Percentiles rank a stretch among this genome's conserved stretches.
These are phyloP conservation scores for Psittacus erithacus DNA, from an alignment of 2,113 vertebrate genomes.

Conservation along the genomic window DNA sequence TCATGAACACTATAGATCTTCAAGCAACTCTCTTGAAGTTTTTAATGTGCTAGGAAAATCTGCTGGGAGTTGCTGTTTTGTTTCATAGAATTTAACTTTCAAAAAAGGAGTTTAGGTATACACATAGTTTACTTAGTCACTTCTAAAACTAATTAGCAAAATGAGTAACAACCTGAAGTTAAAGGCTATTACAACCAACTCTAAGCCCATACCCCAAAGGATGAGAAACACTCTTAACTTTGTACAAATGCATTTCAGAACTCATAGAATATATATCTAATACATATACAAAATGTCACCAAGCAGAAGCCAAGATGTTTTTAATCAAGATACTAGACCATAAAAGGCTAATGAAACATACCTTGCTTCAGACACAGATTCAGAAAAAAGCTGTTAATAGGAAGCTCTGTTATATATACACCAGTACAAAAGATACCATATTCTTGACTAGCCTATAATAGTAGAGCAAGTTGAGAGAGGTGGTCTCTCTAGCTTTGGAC, in stretches of 20 bases:
- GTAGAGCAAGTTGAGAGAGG: slow-evolving; percentile 41
- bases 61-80: neutral
- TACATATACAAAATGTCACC: fast-evolving
- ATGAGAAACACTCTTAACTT: neutral
- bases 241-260: neutral
- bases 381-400: neutral
- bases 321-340: neutral
- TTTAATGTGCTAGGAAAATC: neutral
- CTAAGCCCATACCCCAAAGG: fast-evolving
- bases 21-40: neutral
- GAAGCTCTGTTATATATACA: slow-evolving; percentile 22
- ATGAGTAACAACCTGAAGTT: neutral
- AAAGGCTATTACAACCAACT: neutral
- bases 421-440: slow-evolving; percentile 7
- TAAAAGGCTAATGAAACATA: neutral
- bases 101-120: neutral
- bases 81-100: neutral
- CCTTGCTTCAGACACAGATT: slow-evolving; percentile 44
- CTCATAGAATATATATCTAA: neutral
- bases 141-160: neutral
- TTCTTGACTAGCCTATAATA: slow-evolving; percentile 59
- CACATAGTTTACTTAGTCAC: neutral
- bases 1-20: neutral
- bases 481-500: slow-evolving; percentile 61
- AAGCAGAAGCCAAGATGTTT: neutral